These are phyloP conservation scores for Indicator indicator DNA, from an alignment of 2,113 vertebrate genomes.

Conservation along the genomic window DNA sequence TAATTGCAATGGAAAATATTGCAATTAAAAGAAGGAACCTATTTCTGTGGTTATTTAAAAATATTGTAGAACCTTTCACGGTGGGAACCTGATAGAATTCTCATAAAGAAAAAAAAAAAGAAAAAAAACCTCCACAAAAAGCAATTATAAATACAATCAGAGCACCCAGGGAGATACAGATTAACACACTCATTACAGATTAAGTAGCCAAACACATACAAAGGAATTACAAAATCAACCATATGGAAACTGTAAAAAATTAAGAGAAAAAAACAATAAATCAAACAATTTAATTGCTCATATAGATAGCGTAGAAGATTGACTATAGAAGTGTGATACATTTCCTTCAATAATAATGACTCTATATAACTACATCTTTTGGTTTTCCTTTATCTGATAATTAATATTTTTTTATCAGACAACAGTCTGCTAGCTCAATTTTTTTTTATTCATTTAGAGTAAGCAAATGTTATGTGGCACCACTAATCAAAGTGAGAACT, in stretches of 20 bases:
- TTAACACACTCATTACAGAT: neutral
- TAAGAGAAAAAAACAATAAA: neutral
- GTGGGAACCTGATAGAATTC: neutral
- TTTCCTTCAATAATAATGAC: neutral
- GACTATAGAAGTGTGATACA: neutral
- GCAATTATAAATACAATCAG: neutral
- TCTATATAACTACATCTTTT: neutral
- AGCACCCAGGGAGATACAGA: neutral
- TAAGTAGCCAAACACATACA: neutral
- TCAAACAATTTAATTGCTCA: neutral
- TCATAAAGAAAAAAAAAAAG: too few species aligned
- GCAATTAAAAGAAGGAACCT: neutral
- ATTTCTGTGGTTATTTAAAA: neutral
- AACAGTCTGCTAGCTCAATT: neutral
- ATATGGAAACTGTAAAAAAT: neutral
- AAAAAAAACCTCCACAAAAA: too few species aligned
- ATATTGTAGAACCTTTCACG: neutral
- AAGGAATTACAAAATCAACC: neutral
- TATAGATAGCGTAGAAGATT: neutral
- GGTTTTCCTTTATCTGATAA: too few species aligned
- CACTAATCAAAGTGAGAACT: neutral
- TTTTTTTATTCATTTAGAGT: neutral
- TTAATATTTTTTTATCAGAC: too few species aligned
- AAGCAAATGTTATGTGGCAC: neutral
- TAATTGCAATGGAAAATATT: neutral